phyloP scores from a whole-genome alignment of 2,797 vertebrate genomes.

The Eulemur rubriventer region DNA sequence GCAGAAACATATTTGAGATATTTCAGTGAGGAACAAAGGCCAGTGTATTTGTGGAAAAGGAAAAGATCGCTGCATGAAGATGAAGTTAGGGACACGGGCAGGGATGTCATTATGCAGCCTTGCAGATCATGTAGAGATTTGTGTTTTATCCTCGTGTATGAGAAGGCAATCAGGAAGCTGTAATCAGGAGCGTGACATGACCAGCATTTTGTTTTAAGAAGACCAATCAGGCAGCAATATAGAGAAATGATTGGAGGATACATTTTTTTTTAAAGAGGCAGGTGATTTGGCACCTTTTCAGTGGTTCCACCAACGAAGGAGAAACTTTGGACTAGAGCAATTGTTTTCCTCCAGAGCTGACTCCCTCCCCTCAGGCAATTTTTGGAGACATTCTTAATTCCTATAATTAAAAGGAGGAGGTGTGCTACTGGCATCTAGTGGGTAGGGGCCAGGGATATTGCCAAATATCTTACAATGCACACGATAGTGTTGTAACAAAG shows the following conservation, averaged over 20 bases:
- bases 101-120: fast-evolving
- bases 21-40: background rate
- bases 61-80: background rate
- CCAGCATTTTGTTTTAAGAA: background rate
- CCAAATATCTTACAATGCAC: background rate
- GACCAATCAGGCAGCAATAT: background rate
- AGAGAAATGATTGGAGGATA: background rate
- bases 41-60: background rate
- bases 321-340: background rate
- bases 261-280: background rate
- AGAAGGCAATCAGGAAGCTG: background rate
- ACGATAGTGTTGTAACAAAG: background rate
- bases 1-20: background rate
- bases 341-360: background rate
- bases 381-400: background rate
- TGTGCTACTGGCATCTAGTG: background rate
- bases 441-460: background rate
- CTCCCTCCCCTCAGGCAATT: background rate
- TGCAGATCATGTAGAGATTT: background rate
- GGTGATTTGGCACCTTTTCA: background rate
- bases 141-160: background rate
- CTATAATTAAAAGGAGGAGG: fast-evolving
- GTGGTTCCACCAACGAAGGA: background rate
- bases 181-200: background rate
- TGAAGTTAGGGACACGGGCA: background rate